Conservation (phyloP, 2,797 vertebrate genomes). For the Ispidina picta region DNA sequence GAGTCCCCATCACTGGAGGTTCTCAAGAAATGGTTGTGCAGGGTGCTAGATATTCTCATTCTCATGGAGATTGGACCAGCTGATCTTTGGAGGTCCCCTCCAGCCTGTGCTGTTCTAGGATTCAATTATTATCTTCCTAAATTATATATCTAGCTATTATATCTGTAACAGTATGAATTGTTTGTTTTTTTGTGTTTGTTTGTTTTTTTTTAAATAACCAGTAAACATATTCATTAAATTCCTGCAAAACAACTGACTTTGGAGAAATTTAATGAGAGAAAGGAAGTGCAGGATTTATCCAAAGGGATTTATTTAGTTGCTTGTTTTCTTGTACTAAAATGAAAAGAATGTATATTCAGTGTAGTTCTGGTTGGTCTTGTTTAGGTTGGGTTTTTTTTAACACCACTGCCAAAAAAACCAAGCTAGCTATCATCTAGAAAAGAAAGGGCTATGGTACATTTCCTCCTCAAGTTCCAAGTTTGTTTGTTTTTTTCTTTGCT, state of each 20-base stretch:
- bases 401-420: not conserved
- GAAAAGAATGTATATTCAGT: not conserved
- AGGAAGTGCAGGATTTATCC: not conserved
- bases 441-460: not conserved
- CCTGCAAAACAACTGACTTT: not conserved
- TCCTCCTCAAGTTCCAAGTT: not conserved
- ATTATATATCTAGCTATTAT: not conserved
- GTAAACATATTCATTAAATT: not conserved
- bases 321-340: not conserved
- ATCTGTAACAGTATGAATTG: not conserved
- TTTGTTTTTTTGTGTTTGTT: not conserved
- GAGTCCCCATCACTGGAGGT: not conserved
- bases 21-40: not conserved
- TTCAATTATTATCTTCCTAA: not conserved
- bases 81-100: not conserved
- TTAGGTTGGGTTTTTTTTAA: not conserved
- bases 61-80: accelerated
- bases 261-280: not conserved
- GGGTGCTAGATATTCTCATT: not conserved
- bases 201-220: not conserved
- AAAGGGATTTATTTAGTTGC: not conserved
- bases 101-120: not conserved
- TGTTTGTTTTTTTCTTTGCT: not conserved
- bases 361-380: not conserved
- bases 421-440: not conserved